Evolutionary conservation across 2,797 vertebrate genomes (phyloP).

Genomic region (Poecile montanus): DNA sequence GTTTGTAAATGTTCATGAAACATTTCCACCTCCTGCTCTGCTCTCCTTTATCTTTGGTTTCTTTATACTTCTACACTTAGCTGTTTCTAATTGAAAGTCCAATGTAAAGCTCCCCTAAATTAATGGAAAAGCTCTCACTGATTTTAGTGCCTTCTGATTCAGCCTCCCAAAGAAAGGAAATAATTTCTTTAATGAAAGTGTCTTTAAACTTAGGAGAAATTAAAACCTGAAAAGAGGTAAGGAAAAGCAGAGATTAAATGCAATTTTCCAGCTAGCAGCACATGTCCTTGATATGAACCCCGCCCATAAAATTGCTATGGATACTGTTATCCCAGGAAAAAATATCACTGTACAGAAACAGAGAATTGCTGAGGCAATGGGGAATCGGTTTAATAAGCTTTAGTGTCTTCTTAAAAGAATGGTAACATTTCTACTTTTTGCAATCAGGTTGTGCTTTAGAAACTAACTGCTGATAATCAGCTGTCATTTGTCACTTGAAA

Average conservation of each 20-base stretch:
- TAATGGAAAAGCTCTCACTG: not conserved
- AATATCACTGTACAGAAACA: not conserved
- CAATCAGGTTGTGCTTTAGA: not conserved
- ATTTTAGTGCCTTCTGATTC: not conserved
- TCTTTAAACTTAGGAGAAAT: conserved; percentile 37
- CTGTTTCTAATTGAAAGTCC: conserved; percentile 30
- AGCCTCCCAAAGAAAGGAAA: not conserved
- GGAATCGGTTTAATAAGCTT: not conserved
- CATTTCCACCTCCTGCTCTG: conserved; percentile 22
- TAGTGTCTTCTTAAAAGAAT: not conserved
- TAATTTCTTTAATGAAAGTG: conserved; percentile 15
- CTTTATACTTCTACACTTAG: conserved; percentile 3
- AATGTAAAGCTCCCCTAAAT: conserved; percentile 2
- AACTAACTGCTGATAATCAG: not conserved
- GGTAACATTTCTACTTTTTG: not conserved
- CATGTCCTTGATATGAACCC: conserved; percentile 16
- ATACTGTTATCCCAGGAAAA: not conserved
- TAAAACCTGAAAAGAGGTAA: not conserved
- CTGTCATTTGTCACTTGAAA: not conserved
- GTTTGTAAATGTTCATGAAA: conserved; percentile 39
- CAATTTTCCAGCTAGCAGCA: conserved; percentile 45
- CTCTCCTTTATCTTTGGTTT: conserved; percentile 37
- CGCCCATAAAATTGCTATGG: not conserved
- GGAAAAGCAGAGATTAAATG: conserved; percentile 36
- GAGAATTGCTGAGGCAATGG: not conserved